Evolutionary conservation across 2,797 vertebrate genomes (phyloP).

Genomic region (Macropus fuliginosus): DNA sequence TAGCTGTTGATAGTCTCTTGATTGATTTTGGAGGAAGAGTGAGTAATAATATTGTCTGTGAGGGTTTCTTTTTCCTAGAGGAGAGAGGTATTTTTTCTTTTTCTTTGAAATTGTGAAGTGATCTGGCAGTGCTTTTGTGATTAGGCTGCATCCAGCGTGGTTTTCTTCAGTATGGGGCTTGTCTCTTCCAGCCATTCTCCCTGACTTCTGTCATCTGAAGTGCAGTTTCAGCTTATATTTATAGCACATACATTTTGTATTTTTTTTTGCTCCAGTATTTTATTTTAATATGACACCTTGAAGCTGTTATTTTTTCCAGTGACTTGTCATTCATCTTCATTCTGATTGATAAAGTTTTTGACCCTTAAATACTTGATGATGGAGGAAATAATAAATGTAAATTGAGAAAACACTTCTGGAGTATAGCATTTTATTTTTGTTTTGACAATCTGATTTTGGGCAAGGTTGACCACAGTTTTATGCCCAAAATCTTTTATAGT

Average conservation of each 20-base stretch:
- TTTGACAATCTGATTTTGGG: constrained; percentile 45
- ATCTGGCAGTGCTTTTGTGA: background rate
- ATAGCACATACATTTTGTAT: background rate
- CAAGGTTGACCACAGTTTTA: constrained; percentile 24
- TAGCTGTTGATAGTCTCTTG: background rate
- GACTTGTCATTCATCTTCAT: background rate
- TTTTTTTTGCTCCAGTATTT: background rate
- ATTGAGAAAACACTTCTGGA: constrained; percentile 55
- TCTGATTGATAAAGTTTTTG: background rate
- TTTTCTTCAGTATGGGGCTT: background rate
- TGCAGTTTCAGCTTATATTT: background rate
- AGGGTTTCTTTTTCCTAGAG: background rate
- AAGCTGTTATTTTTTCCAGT: background rate
- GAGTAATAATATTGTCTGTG: background rate
- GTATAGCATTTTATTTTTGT: background rate
- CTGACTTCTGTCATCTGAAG: background rate
- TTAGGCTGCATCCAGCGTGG: background rate
- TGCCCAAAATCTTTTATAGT: constrained; percentile 25
- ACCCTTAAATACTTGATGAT: background rate
- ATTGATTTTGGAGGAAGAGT: background rate
- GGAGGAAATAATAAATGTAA: constrained; percentile 48
- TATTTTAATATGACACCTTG: background rate
- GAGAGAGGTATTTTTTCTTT: background rate
- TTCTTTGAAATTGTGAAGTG: background rate
- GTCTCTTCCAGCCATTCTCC: background rate